Evolutionary conservation across 2,888 invertebrate species (phyloP).

Genomic region (Protophormia terraenovae): DNA sequence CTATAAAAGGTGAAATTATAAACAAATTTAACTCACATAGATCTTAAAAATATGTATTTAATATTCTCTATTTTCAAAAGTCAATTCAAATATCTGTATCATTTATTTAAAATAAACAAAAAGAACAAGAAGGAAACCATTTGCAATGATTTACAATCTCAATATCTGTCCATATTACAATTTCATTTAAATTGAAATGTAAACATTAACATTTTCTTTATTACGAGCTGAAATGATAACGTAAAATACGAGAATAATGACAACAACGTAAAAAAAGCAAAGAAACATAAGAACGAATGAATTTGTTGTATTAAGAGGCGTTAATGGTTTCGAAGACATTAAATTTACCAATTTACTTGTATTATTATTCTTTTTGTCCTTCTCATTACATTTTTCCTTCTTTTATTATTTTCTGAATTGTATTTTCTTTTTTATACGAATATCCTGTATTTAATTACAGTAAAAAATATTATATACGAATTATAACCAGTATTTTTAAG

Average conservation of each 20-base stretch:
- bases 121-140: background rate
- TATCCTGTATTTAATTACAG: background rate
- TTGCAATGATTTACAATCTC: background rate
- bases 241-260: background rate
- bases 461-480: background rate
- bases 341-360: background rate
- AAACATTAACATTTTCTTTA: background rate
- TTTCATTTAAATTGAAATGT: background rate
- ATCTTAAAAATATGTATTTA: no score
- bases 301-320: background rate
- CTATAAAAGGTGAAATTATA: no score
- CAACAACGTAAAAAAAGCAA: background rate
- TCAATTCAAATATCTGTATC: no score
- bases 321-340: slow-evolving; percentile 29
- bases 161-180: background rate
- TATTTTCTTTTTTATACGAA: background rate
- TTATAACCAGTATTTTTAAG: background rate
- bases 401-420: background rate
- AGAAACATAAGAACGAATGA: background rate
- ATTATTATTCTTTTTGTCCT: background rate
- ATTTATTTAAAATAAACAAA: background rate
- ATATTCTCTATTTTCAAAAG: no score
- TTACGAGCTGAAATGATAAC: background rate
- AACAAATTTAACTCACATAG: no score
- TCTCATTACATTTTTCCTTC: background rate